Evolutionary conservation across 2,888 invertebrate species (phyloP), one percentile per base, ranked within the genome.

Genomic region (Xylophagus ater): DNA sequence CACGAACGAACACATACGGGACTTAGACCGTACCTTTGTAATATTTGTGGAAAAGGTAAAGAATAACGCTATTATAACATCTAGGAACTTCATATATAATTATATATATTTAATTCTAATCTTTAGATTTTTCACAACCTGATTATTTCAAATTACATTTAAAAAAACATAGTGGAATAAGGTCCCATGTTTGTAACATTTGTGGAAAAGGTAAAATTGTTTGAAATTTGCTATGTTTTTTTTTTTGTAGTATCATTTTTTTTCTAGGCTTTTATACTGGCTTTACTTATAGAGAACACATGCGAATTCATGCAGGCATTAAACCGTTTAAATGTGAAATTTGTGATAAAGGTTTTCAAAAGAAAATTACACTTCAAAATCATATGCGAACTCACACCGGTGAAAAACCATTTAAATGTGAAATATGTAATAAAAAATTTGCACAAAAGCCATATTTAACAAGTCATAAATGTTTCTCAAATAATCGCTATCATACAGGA

Each of bases 381-480:
- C 47, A 47, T 37, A 13, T 42, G 9, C 43, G 44, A 32, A 43
- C 42, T 2, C 47, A 47, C 25, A 44, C 41, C 3, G 42, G 42
- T 3, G 41, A 41, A 30, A 31, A 24, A n/a, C 44, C 45, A 5
- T 42, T 21, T 23, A 40, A 44, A 32, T 46, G n/a, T 6, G 25
- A 25, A 10, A 13, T 26, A 26, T 35, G 15, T 13, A 24, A 12
- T 21, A 21, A n/a, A n/a, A n/a, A n/a, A n/a, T n/a, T n/a, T n/a
- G n/a, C n/a, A n/a, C 23, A 15, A 30, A 30, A 17, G 15, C 20
- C 3, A 30, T 21, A 23, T 17, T 23, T n/a, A 12, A 21, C 10
- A 31, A 31, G 23, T 31, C 37, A 12, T 37, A 31, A 9, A 37
- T 23, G 5, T 37, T 30, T 23, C 23, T 31, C 7, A 30, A 30